These are phyloP conservation scores for Schizothorax lantsangensis DNA, from an alignment of 2,797 vertebrate genomes.

Conservation along the genomic window DNA sequence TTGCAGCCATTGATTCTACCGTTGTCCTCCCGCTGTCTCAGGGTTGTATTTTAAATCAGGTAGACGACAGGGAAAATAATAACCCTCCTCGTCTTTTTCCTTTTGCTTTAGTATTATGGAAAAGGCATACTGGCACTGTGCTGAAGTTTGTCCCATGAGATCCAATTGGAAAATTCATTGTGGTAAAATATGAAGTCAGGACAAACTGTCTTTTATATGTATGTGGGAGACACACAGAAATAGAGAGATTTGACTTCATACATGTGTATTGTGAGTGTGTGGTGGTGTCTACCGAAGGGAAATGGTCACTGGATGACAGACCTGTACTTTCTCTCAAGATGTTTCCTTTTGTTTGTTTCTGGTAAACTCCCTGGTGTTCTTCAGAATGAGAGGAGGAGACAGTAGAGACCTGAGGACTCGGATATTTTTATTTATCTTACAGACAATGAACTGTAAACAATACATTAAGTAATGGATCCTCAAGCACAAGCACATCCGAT, in stretches of 20 bases:
- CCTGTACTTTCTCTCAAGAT: slow-evolving; percentile 72
- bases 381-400: slow-evolving; percentile 45
- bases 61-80: slow-evolving; percentile 51
- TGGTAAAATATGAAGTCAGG: slow-evolving; percentile 38
- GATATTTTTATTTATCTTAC: slow-evolving; percentile 36
- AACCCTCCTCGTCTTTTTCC: slow-evolving; percentile 17
- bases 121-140: slow-evolving; percentile 45
- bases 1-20: neutral
- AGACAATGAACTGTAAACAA: slow-evolving; percentile 17
- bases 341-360: slow-evolving; percentile 74
- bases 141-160: slow-evolving; percentile 38
- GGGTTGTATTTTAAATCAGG: slow-evolving; percentile 39
- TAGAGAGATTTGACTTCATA: slow-evolving; percentile 4
- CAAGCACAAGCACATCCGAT: neutral
- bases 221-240: neutral
- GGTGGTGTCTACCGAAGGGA: slow-evolving; percentile 63
- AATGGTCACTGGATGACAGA: slow-evolving; percentile 64
- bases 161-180: slow-evolving; percentile 49
- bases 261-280: slow-evolving; percentile 21
- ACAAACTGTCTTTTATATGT: slow-evolving; percentile 11
- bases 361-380: slow-evolving; percentile 54
- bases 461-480: slow-evolving; percentile 14
- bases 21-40: neutral
- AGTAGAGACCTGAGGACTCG: slow-evolving; percentile 43
- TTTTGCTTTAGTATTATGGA: slow-evolving; percentile 47